These are phyloP conservation scores for Ennomos erosarius DNA, from an alignment of 2,888 invertebrate genomes.

Conservation along the genomic window DNA sequence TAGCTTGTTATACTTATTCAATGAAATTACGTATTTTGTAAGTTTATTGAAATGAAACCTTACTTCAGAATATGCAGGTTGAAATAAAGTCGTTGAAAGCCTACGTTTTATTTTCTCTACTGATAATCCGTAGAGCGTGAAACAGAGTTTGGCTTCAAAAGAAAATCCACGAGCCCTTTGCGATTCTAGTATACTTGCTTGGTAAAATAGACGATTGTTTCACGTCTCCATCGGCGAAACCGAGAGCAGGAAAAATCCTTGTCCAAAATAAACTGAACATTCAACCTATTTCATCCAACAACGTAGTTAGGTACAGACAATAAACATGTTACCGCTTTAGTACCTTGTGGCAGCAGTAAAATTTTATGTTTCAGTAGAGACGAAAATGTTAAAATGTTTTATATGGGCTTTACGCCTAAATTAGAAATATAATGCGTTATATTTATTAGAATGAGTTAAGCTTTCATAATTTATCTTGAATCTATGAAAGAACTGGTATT, in stretches of 20 bases:
- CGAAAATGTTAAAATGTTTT: conserved; percentile 1
- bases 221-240: conserved; percentile 19
- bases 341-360: conserved; percentile 18
- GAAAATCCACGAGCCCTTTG: conserved; percentile 17
- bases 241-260: conserved; percentile 6
- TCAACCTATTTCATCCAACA: conserved; percentile 7
- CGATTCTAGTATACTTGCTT: conserved; percentile 13
- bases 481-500: too few relatives aligned
- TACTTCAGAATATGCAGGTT: too few relatives aligned
- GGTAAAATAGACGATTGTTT: conserved; percentile 15
- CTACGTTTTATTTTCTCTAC: conserved; percentile 11
- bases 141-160: conserved; percentile 17
- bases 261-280: conserved; percentile 15
- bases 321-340: conserved; percentile 25
- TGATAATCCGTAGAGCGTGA: conserved; percentile 19
- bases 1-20: too few relatives aligned
- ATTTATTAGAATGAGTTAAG: too few relatives aligned
- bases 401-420: too few relatives aligned
- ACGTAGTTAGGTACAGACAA: conserved; percentile 15
- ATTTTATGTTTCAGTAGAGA: conserved; percentile 9
- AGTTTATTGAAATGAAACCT: too few relatives aligned
- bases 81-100: conserved; percentile 4
- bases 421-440: too few relatives aligned
- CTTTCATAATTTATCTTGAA: too few relatives aligned
- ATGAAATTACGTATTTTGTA: too few relatives aligned